Evolutionary conservation across 1,140 invertebrate genomes (phyloP).

Genomic region (Chrysoperla carnea): DNA sequence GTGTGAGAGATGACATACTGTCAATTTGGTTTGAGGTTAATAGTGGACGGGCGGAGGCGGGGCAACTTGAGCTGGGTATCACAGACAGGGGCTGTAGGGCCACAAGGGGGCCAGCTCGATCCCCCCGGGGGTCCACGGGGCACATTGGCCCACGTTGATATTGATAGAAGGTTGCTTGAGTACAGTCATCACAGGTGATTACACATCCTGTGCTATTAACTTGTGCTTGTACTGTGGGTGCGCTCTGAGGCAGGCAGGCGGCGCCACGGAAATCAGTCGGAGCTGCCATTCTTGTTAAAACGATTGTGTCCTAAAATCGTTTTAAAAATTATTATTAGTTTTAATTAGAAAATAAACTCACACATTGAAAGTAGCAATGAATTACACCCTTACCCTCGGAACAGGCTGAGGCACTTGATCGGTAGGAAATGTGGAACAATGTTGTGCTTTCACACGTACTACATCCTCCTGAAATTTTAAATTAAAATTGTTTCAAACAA

Average conservation of each 20-base stretch:
- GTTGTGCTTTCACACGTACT: background rate
- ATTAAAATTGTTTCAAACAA: too few species aligned
- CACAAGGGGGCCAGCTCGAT: slow-evolving; percentile 25
- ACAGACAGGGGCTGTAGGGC: slow-evolving; percentile 34
- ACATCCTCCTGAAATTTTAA: background rate
- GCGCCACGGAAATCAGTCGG: slow-evolving; percentile 3
- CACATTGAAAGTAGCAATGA: background rate
- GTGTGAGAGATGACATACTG: too few species aligned
- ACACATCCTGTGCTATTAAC: slow-evolving; percentile 15
- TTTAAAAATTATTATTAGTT: background rate
- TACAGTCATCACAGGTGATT: slow-evolving; percentile 4
- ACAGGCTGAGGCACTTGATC: slow-evolving; percentile 22
- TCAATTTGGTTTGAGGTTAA: too few species aligned
- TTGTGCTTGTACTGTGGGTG: slow-evolving; percentile 22
- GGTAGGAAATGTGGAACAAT: slow-evolving; percentile 22
- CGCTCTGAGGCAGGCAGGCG: slow-evolving; percentile 10
- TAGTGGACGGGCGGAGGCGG: slow-evolving; percentile 26
- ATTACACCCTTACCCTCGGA: slow-evolving; percentile 1
- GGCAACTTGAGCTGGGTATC: slow-evolving; percentile 51
- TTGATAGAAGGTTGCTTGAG: slow-evolving; percentile 2
- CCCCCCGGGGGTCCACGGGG: slow-evolving; percentile 16
- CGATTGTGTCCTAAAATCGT: slow-evolving; percentile 2
- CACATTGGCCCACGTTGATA: slow-evolving; percentile 1
- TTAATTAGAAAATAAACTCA: too few species aligned
- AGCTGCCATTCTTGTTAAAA: slow-evolving; percentile 3